Percentiles rank a stretch among this genome's conserved stretches.
These are phyloP conservation scores for Zosterops borbonicus DNA, from an alignment of 2,113 vertebrate species.

Conservation along the genomic window DNA sequence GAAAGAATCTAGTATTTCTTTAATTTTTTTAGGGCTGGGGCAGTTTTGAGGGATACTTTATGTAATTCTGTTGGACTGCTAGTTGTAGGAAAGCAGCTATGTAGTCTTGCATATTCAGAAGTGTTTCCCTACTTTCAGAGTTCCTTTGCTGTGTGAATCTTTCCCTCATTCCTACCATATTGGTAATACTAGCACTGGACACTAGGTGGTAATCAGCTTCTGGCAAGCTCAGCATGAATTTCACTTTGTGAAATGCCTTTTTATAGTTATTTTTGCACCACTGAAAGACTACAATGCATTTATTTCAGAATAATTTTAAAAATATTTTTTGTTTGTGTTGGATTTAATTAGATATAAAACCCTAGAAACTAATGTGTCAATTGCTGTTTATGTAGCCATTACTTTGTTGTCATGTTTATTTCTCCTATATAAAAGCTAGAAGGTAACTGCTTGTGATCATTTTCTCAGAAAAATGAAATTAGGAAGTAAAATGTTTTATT, in stretches of 20 bases:
- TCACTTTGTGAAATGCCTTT: background rate
- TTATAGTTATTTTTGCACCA: background rate
- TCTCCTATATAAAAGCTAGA: background rate
- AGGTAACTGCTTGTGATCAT: background rate
- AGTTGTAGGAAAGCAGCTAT: background rate
- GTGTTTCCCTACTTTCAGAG: background rate
- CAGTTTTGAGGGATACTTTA: background rate
- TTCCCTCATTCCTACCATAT: background rate
- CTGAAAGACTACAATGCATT: background rate
- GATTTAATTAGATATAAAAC: background rate
- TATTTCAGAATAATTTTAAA: background rate
- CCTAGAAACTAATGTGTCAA: background rate
- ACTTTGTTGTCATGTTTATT: background rate
- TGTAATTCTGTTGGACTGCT: background rate
- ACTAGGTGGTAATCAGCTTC: constrained; percentile 41
- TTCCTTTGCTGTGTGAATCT: background rate
- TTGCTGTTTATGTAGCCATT: background rate
- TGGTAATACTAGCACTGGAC: background rate
- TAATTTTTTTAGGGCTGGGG: background rate
- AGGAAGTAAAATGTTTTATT: background rate
- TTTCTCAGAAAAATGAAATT: background rate
- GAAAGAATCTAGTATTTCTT: background rate
- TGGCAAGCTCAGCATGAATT: background rate
- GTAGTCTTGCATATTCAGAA: background rate
- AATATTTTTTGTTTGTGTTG: background rate